These are phyloP conservation scores for Cladorhizidae sp. DNA, from an alignment of 37 sponge, comb jelly and placozoan genomes.

Conservation along the genomic window DNA sequence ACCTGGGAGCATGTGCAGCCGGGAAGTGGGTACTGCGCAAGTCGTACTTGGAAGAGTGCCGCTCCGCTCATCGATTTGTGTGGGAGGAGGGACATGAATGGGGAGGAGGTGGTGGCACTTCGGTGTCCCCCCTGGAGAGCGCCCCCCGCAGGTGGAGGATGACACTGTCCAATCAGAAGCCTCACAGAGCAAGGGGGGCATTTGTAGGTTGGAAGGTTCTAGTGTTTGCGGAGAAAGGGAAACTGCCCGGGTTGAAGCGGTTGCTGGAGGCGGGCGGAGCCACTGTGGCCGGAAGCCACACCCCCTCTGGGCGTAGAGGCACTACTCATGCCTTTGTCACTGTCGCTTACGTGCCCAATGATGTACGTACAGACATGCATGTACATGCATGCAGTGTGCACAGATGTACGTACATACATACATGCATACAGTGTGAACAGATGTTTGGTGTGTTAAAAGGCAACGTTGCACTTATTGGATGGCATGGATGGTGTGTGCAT, in stretches of 20 bases:
- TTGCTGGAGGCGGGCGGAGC: conserved; percentile 90
- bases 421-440: too few relatives aligned
- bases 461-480: too few relatives aligned
- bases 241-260: conserved; percentile 70
- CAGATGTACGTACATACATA: too few relatives aligned
- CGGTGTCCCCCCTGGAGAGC: conserved; percentile 33
- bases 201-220: conserved; percentile 89
- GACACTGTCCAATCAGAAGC: conserved; percentile 8
- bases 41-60: conserved; percentile 79
- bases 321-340: conserved; percentile 64
- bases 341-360: conserved; percentile 28
- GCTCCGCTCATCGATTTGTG: conserved; percentile 63
- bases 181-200: conserved; percentile 44
- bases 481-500: too few relatives aligned
- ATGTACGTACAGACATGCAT: not conserved
- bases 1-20: conserved; percentile 81
- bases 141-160: conserved; percentile 79
- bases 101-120: conserved; percentile 39
- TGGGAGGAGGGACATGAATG: conserved; percentile 84
- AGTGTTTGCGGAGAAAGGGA: conserved; percentile 66
- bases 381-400: too few relatives aligned
- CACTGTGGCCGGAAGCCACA: conserved; percentile 21
- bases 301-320: not conserved
- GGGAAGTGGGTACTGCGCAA: conserved; percentile 89
- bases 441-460: too few relatives aligned